Base-by-base conservation (phyloP, 2,888 invertebrate genomes). In the Teleiodes luculella region DNA sequence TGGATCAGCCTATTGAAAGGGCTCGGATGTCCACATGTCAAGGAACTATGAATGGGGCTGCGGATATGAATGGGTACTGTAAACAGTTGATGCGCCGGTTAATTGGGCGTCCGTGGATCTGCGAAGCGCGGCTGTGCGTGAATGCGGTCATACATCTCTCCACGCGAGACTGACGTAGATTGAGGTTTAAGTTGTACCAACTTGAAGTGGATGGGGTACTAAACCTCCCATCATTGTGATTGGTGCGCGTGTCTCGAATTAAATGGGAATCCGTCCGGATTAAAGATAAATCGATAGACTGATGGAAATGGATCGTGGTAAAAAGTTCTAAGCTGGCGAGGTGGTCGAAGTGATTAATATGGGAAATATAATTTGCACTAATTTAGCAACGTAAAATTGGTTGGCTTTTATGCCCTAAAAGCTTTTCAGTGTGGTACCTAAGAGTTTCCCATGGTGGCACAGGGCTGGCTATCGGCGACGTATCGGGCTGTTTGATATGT, bases 291-390 rank as follows among this genome's bases (percentile, higher is more conserved):
- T 74, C 70, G 74, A 72, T 73, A 71, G 73, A 73, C 72, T 69
- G 73, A 75, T 77, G 69, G 72, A 72, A 71, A 76, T 74, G 72
- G 71, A 70, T 71, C 65, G 67, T 48, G 48, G 56, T 55, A 51
- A 39, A 33, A 30, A 55, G 24, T 35, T 52, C 30, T 53, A 65
- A 62, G 57, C 66, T 59, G 63, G 64, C 62, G 69, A 18, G 41
- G 30, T 51, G 41, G 41, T 41, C 20, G 37, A 37, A 10, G 28
- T 24, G 36, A 50, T 28, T 11, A 16, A 13, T 50, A 30, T 50
- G 50, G 16, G 50, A 50, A 37, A 20, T 13, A 4, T n/a, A n/a
- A n/a, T n/a, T n/a, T n/a, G n/a, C n/a, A n/a, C n/a, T n/a, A n/a
- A n/a, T n/a, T n/a, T n/a, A n/a, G n/a, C n/a, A n/a, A n/a, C n/a